Conservation (phyloP, 2,888 invertebrate genomes). For the Aphodius granarius region DNA sequence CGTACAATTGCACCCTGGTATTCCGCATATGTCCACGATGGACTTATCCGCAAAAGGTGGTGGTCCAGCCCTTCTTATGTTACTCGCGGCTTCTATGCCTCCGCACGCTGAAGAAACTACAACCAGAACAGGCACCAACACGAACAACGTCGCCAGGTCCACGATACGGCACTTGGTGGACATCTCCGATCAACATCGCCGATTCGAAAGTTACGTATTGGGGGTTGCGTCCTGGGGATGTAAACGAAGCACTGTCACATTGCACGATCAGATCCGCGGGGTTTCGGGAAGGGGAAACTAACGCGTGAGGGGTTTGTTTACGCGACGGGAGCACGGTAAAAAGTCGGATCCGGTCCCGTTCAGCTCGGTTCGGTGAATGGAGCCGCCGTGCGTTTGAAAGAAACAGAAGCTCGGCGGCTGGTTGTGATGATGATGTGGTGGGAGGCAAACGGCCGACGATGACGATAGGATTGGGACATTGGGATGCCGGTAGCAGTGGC, state of each 20-base stretch:
- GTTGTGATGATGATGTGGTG: constrained; percentile 21
- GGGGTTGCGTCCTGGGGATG: not conserved
- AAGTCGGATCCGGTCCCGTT: not conserved
- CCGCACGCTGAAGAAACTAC: constrained; percentile 31
- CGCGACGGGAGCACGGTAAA: not conserved
- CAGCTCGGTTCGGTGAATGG: constrained; percentile 15
- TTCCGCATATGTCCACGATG: constrained; percentile 55
- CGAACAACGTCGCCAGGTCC: constrained; percentile 35
- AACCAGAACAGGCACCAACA: constrained; percentile 31
- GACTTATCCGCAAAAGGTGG: constrained; percentile 30
- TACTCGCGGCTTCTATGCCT: constrained; percentile 41
- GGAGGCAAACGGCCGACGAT: constrained; percentile 19
- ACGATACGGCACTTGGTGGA: constrained; percentile 34
- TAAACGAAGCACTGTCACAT: not conserved
- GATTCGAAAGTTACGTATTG: not conserved
- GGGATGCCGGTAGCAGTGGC: constrained; percentile 27
- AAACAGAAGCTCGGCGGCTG: constrained; percentile 7
- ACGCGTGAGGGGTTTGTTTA: constrained; percentile 1
- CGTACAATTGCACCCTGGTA: constrained; percentile 63
- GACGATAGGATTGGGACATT: constrained; percentile 28
- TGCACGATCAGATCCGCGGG: not conserved
- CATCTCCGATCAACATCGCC: constrained; percentile 8
- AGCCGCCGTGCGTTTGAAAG: constrained; percentile 4
- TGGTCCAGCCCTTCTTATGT: constrained; percentile 1
- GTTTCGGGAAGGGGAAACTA: constrained; percentile 15